Conservation (phyloP, 2,888 invertebrate species). For the Pseudeuparius sepicola region DNA sequence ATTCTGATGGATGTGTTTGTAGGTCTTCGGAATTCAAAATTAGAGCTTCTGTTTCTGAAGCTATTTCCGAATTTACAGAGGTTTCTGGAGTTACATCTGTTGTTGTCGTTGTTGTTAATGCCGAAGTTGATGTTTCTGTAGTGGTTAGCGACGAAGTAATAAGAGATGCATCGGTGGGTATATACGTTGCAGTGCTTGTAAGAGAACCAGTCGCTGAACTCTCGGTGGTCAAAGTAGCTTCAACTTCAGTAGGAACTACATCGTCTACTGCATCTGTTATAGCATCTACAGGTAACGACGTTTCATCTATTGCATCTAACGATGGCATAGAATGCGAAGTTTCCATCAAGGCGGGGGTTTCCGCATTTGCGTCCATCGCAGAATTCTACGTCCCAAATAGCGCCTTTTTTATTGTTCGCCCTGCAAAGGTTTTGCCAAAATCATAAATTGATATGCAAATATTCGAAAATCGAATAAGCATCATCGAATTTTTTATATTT, state of each 20-base stretch:
- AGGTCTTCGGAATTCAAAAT: background rate
- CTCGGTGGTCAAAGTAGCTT: slow-evolving; percentile 1
- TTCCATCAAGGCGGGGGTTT: background rate
- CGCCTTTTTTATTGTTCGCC: background rate
- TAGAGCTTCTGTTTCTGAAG: slow-evolving; percentile 1
- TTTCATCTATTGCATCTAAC: slow-evolving; percentile 20
- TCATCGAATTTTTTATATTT: slow-evolving; percentile 26
- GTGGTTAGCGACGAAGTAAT: no score
- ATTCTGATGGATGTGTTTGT: no score
- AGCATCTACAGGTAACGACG: slow-evolving; percentile 12
- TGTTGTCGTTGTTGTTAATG: background rate
- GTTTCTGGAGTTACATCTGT: background rate
- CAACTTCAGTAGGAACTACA: slow-evolving; percentile 1
- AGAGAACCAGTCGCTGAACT: no score
- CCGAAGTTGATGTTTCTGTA: no score
- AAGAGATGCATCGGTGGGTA: no score
- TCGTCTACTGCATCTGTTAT: slow-evolving; percentile 10
- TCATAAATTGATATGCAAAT: no score
- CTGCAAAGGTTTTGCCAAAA: no score
- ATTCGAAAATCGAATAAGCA: no score
- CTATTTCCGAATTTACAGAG: no score
- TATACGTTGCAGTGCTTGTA: no score
- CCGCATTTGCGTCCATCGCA: background rate
- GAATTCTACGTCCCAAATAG: background rate
- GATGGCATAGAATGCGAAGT: slow-evolving; percentile 19